Percentiles rank a stretch among this genome's conserved stretches.
phyloP scores from a whole-genome alignment of 2,113 vertebrate genomes.

The Rhea pennata region DNA sequence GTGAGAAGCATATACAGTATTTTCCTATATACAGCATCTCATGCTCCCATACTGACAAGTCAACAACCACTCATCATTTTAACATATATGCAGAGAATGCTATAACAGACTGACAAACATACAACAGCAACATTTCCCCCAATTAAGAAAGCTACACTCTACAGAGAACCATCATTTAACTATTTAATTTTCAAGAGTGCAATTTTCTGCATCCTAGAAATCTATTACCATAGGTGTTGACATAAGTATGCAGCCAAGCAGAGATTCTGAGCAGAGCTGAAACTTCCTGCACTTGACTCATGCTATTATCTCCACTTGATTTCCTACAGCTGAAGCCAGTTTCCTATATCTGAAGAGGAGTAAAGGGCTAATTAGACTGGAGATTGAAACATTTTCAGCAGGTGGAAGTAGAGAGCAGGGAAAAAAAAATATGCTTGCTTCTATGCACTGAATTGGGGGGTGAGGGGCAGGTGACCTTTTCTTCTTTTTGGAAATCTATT shows the following conservation, averaged over 20 bases:
- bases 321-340: not conserved
- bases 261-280: slow-evolving; percentile 15
- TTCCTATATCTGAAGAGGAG: not conserved
- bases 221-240: not conserved
- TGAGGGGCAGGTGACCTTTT: not conserved
- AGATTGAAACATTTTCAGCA: slow-evolving; percentile 23
- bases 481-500: not conserved
- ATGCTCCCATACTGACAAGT: not conserved
- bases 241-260: not conserved
- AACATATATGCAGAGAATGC: not conserved
- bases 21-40: not conserved
- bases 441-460: no score
- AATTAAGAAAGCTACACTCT: not conserved
- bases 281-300: slow-evolving; percentile 31
- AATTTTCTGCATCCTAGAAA: slow-evolving; percentile 24
- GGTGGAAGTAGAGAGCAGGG: slow-evolving; percentile 12
- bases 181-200: not conserved
- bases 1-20: not conserved
- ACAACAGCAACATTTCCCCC: not conserved
- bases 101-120: not conserved
- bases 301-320: slow-evolving; percentile 13
- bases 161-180: not conserved
- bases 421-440: not conserved
- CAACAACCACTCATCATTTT: not conserved
- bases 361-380: slow-evolving; percentile 6